These are phyloP conservation scores for Corapipo altera DNA, from an alignment of 2,113 vertebrate species.

Conservation along the genomic window DNA sequence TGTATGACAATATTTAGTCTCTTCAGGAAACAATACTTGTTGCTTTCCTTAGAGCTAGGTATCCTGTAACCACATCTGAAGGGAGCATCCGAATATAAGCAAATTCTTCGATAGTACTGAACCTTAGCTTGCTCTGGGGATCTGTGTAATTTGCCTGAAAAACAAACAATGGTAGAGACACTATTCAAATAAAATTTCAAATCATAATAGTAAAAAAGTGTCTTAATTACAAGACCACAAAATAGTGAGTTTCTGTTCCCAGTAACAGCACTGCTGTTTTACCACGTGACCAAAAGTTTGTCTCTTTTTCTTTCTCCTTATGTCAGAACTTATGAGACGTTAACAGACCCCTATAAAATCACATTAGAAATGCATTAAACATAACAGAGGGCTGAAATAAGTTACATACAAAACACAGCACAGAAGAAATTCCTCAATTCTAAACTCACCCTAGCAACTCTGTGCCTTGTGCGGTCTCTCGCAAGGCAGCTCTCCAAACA, in stretches of 20 bases:
- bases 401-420: background rate
- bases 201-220: background rate
- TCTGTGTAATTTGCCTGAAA: slow-evolving; percentile 95
- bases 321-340: background rate
- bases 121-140: slow-evolving; percentile 95
- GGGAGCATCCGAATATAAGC: slow-evolving; percentile 95
- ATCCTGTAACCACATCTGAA: slow-evolving; percentile 91
- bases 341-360: slow-evolving; percentile 14
- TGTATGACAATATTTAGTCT: background rate
- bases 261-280: background rate
- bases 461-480: background rate
- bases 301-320: background rate
- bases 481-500: slow-evolving; percentile 43
- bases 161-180: slow-evolving; percentile 4
- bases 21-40: slow-evolving; percentile 90
- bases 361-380: slow-evolving; percentile 44
- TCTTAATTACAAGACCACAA: background rate
- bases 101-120: slow-evolving; percentile 93
- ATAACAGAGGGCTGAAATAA: background rate
- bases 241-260: background rate
- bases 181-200: background rate
- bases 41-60: slow-evolving; percentile 92
- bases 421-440: slow-evolving; percentile 26
- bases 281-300: background rate
- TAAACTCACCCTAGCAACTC: slow-evolving; percentile 34